Conservation (phyloP, 64 coral and sea anemone species). For the Actinia equina region DNA sequence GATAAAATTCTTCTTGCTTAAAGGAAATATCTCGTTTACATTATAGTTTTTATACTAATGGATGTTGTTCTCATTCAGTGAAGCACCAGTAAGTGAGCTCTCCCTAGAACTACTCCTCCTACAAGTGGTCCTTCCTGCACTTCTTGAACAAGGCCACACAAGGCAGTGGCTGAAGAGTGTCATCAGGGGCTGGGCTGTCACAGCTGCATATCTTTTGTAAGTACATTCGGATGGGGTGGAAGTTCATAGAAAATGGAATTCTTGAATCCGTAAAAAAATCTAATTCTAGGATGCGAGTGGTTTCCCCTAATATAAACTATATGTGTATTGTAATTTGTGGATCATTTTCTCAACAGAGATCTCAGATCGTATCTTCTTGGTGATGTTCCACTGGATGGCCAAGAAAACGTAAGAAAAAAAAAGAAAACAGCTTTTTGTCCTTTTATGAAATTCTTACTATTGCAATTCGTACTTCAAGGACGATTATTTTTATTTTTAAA, state of each 20-base stretch:
- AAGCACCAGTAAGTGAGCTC: conserved; percentile 89
- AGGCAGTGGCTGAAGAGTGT: conserved; percentile 87
- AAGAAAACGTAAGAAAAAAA: conserved; percentile 84
- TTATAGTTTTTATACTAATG: no score
- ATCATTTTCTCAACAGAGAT: conserved; percentile 45
- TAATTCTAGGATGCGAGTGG: no score
- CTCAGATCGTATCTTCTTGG: conserved; percentile 89
- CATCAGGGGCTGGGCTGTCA: conserved; percentile 76
- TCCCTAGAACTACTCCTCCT: conserved; percentile 87
- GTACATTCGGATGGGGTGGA: conserved; percentile 16
- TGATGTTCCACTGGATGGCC: conserved; percentile 91
- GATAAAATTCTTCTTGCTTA: no score
- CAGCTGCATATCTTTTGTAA: conserved; percentile 90
- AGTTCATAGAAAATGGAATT: no score
- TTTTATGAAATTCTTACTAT: no score
- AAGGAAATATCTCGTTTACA: no score
- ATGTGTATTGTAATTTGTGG: no score
- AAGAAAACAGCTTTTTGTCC: no score
- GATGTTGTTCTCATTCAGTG: conserved; percentile 19
- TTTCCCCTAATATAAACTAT: no score
- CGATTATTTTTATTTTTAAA: no score
- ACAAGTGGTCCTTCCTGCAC: conserved; percentile 89
- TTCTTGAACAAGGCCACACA: conserved; percentile 93
- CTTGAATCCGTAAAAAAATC: no score
- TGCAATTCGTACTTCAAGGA: no score